Evolutionary conservation across 2,888 invertebrate genomes (phyloP), one percentile per base, ranked within the genome.

Genomic region (Perizoma flavofasciatum): DNA sequence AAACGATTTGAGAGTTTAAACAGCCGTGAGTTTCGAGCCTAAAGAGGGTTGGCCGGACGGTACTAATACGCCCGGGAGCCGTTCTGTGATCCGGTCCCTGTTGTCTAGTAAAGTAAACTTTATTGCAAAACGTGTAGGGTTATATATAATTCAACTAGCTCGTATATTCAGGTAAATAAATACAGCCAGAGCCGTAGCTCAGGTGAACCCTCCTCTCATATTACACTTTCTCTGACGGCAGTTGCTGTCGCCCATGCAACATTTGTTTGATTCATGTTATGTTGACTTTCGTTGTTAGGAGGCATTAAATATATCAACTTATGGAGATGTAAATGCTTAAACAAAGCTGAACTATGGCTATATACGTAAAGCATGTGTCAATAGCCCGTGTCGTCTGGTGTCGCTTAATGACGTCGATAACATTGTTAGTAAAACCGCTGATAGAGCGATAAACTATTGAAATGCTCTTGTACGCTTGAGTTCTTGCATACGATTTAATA

Each of bases 1-100:
- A 89, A 81, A 79, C 80, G 85, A 85, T 87, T 88, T 83, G 79
- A 79, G 80, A 82, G 81, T 84, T 88, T 84, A 82, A 87, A 86
- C 82, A 78, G 81, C 78, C 78, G 75, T 70, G 67, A 77, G 79
- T 74, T 68, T 74, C 76, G 76, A 32, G 49, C 76, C 79, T 77
- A 82, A 82, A 83, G 74, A 79, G 81, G 85, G 85, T 81, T 75
- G 79, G 75, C 71, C 74, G 78, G 75, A 74, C 77, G 77, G 67
- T 79, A 72, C 79, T 80, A 79, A 81, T 78, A 70, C 76, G 72
- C 74, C 71, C 70, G 63, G 74, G 71, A 76, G 75, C 72, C 61
- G 61, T 60, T 63, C 57, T 65, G 69, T 61, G 65, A 70, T 66
- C 52, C 59, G 60, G 61, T 62, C 63, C 64, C 48, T 22, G 41